These are phyloP conservation scores for Acanthacorydalis orientalis DNA, from an alignment of 2,888 invertebrate genomes.

Conservation along the genomic window DNA sequence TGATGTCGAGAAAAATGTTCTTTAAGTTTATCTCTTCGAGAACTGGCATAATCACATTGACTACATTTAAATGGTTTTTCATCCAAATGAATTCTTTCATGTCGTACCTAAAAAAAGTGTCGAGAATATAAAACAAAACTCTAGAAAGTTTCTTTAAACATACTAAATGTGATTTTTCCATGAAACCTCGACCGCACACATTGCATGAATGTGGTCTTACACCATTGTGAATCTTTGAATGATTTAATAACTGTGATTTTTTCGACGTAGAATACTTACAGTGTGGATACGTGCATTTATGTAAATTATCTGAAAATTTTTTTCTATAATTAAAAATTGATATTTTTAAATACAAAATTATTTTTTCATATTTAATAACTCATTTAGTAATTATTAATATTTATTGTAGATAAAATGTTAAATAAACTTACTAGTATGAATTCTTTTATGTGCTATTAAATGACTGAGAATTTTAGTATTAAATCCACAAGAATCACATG, in stretches of 20 bases:
- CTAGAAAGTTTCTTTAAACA: not conserved
- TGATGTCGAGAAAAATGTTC: slow-evolving; percentile 35
- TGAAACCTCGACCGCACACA: slow-evolving; percentile 42
- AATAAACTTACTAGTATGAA: slow-evolving; percentile 33
- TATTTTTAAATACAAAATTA: not conserved
- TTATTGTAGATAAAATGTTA: not conserved
- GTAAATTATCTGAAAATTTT: slow-evolving; percentile 31
- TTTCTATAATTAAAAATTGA: not conserved
- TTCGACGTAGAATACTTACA: slow-evolving; percentile 47
- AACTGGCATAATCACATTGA: slow-evolving; percentile 45
- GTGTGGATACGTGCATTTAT: slow-evolving; percentile 39
- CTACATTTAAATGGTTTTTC: slow-evolving; percentile 46
- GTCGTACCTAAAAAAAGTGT: slow-evolving; percentile 24
- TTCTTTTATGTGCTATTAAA: slow-evolving; percentile 43
- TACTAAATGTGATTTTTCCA: slow-evolving; percentile 45
- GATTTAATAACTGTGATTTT: slow-evolving; percentile 43
- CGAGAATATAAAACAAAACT: not conserved
- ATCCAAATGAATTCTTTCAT: slow-evolving; percentile 44
- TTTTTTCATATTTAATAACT: not conserved
- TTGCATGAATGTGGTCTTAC: slow-evolving; percentile 34
- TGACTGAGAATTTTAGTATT: slow-evolving; percentile 48
- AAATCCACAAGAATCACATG: slow-evolving; percentile 50
- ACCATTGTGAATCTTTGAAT: slow-evolving; percentile 43
- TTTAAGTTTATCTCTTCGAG: slow-evolving; percentile 45
- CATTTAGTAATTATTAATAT: not conserved